Conservation (phyloP, 2,797 vertebrate genomes). For the Rachycentron canadum region DNA sequence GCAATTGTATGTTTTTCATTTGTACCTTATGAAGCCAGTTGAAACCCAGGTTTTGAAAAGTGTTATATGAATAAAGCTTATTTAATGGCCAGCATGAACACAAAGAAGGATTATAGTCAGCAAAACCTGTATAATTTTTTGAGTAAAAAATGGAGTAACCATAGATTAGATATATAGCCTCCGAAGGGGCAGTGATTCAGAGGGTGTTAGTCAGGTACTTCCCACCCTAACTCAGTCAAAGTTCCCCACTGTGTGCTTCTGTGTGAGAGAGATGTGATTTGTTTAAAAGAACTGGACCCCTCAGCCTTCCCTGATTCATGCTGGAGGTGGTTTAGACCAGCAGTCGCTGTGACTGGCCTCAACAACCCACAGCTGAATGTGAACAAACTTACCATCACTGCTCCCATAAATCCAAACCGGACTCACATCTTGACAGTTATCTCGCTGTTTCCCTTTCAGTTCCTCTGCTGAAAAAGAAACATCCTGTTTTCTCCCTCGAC, state of each 20-base stretch:
- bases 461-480: slow-evolving; percentile 13
- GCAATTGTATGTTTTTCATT: not conserved
- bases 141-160: too few species aligned
- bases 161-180: too few species aligned
- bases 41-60: not conserved
- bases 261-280: slow-evolving; percentile 12
- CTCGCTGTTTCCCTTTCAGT: slow-evolving; percentile 29
- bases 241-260: slow-evolving; percentile 23
- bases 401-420: slow-evolving; percentile 19
- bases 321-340: slow-evolving; percentile 17
- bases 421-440: slow-evolving; percentile 42
- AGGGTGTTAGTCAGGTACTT: not conserved
- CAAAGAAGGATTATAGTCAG: not conserved
- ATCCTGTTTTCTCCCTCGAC: slow-evolving; percentile 28
- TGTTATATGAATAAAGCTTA: not conserved
- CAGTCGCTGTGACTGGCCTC: slow-evolving; percentile 19
- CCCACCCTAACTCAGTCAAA: slow-evolving; percentile 1
- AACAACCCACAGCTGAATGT: slow-evolving; percentile 32
- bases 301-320: slow-evolving; percentile 22
- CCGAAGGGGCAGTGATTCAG: not conserved
- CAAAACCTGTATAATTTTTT: not conserved
- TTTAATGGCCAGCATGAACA: not conserved
- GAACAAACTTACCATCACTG: slow-evolving; percentile 45
- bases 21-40: not conserved
- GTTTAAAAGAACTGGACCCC: slow-evolving; percentile 5